Evolutionary conservation across 1,140 invertebrate genomes (phyloP), one percentile per base, ranked within the genome.

Genomic region (Epicauta chinensis): DNA sequence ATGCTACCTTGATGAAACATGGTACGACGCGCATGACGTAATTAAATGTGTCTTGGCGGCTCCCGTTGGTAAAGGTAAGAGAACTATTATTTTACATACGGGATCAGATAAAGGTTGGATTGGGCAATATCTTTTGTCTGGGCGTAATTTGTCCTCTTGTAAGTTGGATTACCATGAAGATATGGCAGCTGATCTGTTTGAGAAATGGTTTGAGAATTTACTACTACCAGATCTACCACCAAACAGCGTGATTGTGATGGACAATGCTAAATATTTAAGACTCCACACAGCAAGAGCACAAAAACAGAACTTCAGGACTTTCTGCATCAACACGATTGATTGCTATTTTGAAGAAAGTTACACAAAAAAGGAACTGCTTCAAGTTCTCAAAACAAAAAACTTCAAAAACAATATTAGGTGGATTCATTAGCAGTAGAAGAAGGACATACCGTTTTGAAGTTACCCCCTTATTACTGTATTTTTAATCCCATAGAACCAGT

Each of bases 11-110:
- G 48, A 50, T 14, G 36, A 49, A 30, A 52, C 38, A 12, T 41
- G 39, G 39, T 41, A 41, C 15, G 39, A 41, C 16, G 16, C 14
- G 11, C 39, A 41, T 11, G 42, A 56, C 17, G 30, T 48, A 13
- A 4, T 47, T 4, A 34, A 43, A 10, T 56, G 55, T 37, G 2
- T 3, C 23, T 37, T 48, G 37, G 17, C 16, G 31, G 32, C 43
- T 16, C 54, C 54, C 7, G 35, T 23, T 13, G 42, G 32, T 11
- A 66, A 59, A 58, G 61, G 58, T 7, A 52, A 57, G 35, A 37
- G 56, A 2, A 38, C 62, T 7, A 53, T 64, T 11, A 63, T 68
- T 35, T 47, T 64, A 10, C 66, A 65, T 48, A 62, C 60, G 9
- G 63, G 60, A 3, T 32, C 32, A 14, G 54, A 55, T 47, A 38